phyloP scores from a whole-genome alignment of 2,888 invertebrate species.

The Sinohyriopsis cumingii region DNA sequence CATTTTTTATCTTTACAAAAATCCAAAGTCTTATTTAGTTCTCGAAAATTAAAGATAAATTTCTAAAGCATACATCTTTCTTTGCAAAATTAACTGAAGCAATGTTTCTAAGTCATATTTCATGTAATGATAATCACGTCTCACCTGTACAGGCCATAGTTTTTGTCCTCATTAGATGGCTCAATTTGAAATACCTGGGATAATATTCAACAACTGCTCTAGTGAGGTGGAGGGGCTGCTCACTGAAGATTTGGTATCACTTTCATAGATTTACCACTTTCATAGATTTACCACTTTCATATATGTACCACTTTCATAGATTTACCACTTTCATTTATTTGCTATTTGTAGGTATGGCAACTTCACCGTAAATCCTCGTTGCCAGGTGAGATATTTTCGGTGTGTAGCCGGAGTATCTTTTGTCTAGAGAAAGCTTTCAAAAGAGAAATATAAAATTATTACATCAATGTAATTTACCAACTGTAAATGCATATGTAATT shows the following conservation, averaged over 20 bases:
- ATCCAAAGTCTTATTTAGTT: too few species aligned
- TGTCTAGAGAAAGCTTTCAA: too few species aligned
- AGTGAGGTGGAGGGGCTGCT: slow-evolving; percentile 82
- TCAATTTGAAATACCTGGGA: slow-evolving; percentile 86
- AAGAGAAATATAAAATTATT: background rate
- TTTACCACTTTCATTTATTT: slow-evolving; percentile 49
- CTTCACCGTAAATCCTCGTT: slow-evolving; percentile 88
- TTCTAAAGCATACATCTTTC: too few species aligned
- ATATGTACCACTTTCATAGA: too few species aligned
- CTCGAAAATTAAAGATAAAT: too few species aligned
- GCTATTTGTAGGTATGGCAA: slow-evolving; percentile 82
- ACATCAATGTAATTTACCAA: too few species aligned
- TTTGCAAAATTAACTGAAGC: too few species aligned
- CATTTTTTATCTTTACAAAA: too few species aligned
- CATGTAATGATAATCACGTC: background rate
- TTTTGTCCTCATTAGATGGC: slow-evolving; percentile 79
- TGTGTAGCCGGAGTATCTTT: slow-evolving; percentile 86
- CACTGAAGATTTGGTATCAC: slow-evolving; percentile 83
- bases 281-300: too few species aligned
- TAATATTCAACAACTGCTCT: slow-evolving; percentile 87
- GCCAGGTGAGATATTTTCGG: slow-evolving; percentile 88
- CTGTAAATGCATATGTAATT: too few species aligned
- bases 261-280: too few species aligned
- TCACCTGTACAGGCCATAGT: slow-evolving; percentile 67
- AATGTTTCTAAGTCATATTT: too few species aligned